Evolutionary conservation across 2,113 vertebrate species (phyloP).

Genomic region (Tricholaema leucomelas): DNA sequence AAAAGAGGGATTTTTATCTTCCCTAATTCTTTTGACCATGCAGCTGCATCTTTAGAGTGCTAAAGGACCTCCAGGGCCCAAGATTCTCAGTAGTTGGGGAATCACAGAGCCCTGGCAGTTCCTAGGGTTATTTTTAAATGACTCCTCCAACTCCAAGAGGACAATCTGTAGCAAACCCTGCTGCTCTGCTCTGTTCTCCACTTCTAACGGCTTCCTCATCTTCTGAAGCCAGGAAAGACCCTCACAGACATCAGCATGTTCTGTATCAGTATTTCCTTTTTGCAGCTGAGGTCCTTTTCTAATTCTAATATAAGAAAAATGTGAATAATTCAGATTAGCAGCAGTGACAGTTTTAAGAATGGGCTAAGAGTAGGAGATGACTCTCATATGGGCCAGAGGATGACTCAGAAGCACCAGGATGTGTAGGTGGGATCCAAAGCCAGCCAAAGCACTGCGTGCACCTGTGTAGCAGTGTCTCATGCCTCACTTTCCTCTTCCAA

Average conservation of each 20-base stretch:
- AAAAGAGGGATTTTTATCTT: neutral
- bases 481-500: neutral
- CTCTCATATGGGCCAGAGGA: neutral
- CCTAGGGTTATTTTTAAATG: neutral
- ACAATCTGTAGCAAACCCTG: neutral
- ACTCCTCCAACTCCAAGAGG: neutral
- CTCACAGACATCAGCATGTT: neutral
- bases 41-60: neutral
- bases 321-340: neutral
- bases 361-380: neutral
- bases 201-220: neutral
- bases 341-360: neutral
- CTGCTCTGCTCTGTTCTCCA: neutral
- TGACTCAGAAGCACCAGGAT: neutral
- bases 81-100: neutral
- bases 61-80: neutral
- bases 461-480: neutral
- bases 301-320: neutral
- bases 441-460: neutral
- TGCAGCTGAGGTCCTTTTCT: neutral
- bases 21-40: neutral
- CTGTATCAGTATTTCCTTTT: neutral
- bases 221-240: neutral
- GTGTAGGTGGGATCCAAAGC: neutral
- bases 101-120: neutral